Conservation (phyloP, 1,140 invertebrate species). For the Drosophila tsacasi region DNA sequence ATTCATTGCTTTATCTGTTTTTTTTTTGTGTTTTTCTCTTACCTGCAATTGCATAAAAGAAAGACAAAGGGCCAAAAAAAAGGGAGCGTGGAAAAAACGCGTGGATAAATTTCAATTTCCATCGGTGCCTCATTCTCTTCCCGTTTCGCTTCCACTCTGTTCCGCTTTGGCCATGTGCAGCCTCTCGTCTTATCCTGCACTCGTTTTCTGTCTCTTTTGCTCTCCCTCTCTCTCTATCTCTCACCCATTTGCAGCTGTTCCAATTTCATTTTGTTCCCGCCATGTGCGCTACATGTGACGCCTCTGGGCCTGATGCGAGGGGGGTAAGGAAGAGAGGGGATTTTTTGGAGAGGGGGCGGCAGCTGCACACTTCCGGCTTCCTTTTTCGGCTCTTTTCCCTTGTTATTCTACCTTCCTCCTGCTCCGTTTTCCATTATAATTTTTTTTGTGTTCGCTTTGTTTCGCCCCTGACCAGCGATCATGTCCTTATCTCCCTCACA, state of each 20-base stretch:
- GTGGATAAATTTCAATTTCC: slow-evolving; percentile 36
- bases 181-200: slow-evolving; percentile 28
- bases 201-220: slow-evolving; percentile 30
- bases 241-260: slow-evolving; percentile 33
- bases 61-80: slow-evolving; percentile 21
- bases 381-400: slow-evolving; percentile 14
- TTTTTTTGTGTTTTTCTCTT: slow-evolving; percentile 11
- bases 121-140: slow-evolving; percentile 8
- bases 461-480: slow-evolving; percentile 31
- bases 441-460: slow-evolving; percentile 23
- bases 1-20: slow-evolving; percentile 13
- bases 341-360: slow-evolving; percentile 8
- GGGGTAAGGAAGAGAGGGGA: not conserved
- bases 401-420: slow-evolving; percentile 32
- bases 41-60: slow-evolving; percentile 42
- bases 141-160: slow-evolving; percentile 19
- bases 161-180: slow-evolving; percentile 17
- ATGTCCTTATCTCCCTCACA: slow-evolving; percentile 18
- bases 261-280: slow-evolving; percentile 59
- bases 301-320: slow-evolving; percentile 15
- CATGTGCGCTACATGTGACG: slow-evolving; percentile 78
- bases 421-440: slow-evolving; percentile 9
- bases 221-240: slow-evolving; percentile 15
- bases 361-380: slow-evolving; percentile 73
- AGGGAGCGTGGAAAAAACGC: slow-evolving; percentile 29